phyloP scores from a whole-genome alignment of 2,888 invertebrate genomes.

The Ceratothoa steindachneri region DNA sequence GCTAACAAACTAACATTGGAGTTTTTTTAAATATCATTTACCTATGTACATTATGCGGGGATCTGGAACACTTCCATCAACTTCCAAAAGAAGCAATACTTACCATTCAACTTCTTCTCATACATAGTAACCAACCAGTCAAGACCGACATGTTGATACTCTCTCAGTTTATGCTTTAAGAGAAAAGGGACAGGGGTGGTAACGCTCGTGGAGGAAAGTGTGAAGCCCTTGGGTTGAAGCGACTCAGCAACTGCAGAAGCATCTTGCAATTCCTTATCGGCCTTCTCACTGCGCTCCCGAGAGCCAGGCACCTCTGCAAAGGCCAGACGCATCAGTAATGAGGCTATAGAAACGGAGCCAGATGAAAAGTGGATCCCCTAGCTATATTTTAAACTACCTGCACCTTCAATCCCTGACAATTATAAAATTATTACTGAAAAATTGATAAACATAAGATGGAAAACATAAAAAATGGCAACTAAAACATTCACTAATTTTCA shows the following conservation, averaged over 20 bases:
- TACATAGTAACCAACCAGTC: conserved; percentile 97
- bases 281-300: conserved; percentile 52
- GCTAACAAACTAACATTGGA: too few relatives aligned
- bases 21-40: too few relatives aligned
- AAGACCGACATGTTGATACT: conserved; percentile 94
- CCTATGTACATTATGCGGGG: too few relatives aligned
- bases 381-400: too few relatives aligned
- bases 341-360: conserved; percentile 47
- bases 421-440: too few relatives aligned
- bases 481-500: too few relatives aligned
- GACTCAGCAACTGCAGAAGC: conserved; percentile 91
- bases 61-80: too few relatives aligned
- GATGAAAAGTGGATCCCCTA: conserved; percentile 49
- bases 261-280: conserved; percentile 69
- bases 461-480: too few relatives aligned
- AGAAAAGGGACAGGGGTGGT: conserved; percentile 90
- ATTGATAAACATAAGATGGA: too few relatives aligned
- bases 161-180: conserved; percentile 80
- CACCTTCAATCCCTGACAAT: too few relatives aligned
- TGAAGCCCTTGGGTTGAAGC: conserved; percentile 96
- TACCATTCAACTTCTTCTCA: conserved; percentile 85
- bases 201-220: conserved; percentile 85
- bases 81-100: too few relatives aligned
- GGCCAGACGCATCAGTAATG: conserved; percentile 61
- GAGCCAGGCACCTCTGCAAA: neutral